Evolutionary conservation across 30 jellyfish, hydroid and myxozoan species (phyloP), one percentile per base, ranked within the genome.

Genomic region (Clytia hemisphaerica): DNA sequence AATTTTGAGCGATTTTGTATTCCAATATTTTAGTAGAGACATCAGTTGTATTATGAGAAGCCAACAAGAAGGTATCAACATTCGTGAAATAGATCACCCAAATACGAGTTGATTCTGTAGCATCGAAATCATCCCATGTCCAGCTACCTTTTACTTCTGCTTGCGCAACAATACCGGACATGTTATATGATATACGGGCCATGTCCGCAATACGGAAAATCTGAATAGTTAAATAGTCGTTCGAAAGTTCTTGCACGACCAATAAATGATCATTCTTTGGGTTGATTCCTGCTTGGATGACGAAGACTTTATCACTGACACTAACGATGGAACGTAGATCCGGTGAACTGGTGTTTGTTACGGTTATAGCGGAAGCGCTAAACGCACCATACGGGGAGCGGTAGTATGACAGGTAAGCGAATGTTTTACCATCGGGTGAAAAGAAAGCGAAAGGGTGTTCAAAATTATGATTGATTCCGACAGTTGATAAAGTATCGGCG

Each of bases 331-430:
- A 92, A 4, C 93, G 90, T 46, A 81, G 48, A 63, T 90, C 88
- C 16, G 95, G 88, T 12, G 67, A 75, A 6, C 83, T 92, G 2
- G 95, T 75, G 51, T 83, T 79, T 53, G 95, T 84, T 4, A 92
- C 94, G 2, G 96, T 92, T 36, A 92, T 83, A 4, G 99, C 99
- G 4, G 96, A 83, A 1, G 99, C 99, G 55, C 94, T 78, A 72
- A 92, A 92, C 34, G 99, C 94, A n/a, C 99, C 99, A 61, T 84
- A 83, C 2, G 96, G 96, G 0, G 95, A 82, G 15, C 95, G 88
- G 64, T 82, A 92, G 61, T 83, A 83, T 55, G 99, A 92, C 16
- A 92, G 76, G 47, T 92, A 92, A 10, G 95, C 95, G 60, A 92
- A 79, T 26, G 45, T 69, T 68, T 71, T 82, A 50, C 94, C 82